Evolutionary conservation across 2,113 vertebrate species (phyloP).

Genomic region (Micronisus gabar): DNA sequence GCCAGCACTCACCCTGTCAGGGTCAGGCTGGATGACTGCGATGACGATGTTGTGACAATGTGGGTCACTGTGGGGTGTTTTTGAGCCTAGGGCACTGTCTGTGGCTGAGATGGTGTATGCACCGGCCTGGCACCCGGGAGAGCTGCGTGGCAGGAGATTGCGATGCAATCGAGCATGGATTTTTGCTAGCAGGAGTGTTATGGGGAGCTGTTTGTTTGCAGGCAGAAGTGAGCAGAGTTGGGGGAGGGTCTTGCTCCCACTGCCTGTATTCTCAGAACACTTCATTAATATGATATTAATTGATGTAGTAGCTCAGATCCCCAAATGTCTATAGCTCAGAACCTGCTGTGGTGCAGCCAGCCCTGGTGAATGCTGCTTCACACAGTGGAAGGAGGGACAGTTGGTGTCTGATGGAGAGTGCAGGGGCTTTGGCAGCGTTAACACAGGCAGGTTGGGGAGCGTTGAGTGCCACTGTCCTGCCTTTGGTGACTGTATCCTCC

Average conservation of each 20-base stretch:
- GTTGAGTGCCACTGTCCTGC: neutral
- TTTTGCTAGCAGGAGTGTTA: neutral
- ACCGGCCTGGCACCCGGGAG: rapidly evolving
- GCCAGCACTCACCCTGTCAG: neutral
- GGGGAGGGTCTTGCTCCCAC: neutral
- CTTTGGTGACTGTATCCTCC: neutral
- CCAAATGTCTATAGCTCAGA: neutral
- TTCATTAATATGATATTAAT: neutral
- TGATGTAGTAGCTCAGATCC: neutral
- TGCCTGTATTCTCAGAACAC: neutral
- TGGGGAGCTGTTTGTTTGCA: neutral
- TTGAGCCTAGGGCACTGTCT: neutral
- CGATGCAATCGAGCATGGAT: neutral
- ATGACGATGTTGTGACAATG: neutral
- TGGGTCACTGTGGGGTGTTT: neutral
- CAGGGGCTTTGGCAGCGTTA: neutral
- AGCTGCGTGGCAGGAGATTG: rapidly evolving
- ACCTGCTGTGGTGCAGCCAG: neutral
- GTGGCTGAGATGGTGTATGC: neutral
- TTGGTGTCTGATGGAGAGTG: neutral
- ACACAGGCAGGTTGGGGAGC: neutral
- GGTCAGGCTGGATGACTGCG: neutral
- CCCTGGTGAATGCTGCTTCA: neutral
- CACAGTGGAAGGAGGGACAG: rapidly evolving
- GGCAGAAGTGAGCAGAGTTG: neutral